Evolutionary conservation across 2,888 invertebrate species (phyloP), one percentile per base, ranked within the genome.

Genomic region (Cheilosia vulpina): DNA sequence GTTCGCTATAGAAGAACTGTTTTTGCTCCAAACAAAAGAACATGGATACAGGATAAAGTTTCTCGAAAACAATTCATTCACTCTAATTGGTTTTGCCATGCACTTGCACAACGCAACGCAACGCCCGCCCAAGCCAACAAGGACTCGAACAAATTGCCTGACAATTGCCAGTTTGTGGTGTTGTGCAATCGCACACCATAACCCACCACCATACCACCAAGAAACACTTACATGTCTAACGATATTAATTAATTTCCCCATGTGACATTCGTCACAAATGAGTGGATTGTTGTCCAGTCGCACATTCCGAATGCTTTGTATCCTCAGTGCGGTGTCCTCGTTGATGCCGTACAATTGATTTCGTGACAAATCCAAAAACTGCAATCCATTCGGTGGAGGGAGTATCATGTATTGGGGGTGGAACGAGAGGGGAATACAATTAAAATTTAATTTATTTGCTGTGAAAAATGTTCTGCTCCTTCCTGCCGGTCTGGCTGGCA

Each of bases 351-450:
- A 93, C 87, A 97, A 92, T 89, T 94, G 93, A 92, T 97, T 97
- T 88, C 94, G 93, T n/a, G 96, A 96, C 88, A 96, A 91, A 92
- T 97, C 96, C 87, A 97, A 91, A 88, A 93, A 93, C 90, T 94
- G 53, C 66, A 81, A 72, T 71, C 62, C 60, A 71, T 80, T 63
- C 19, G 27, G 52, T 27, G 2, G 13, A 7, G 24, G 52, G 11
- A 27, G 52, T 4, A 24, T 21, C 21, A 27, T 52, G 13, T 52
- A 13, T 17, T 11, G 47, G 19, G 24, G 21, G 15, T 13, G 2
- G 52, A 15, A 24, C 9, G 24, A 13, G 15, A 52, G 24, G 77
- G 19, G 41, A 13, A 57, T 58, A 73, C 93, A 93, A 73, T 87
- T 68, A 80, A 75, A 87, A 81, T 69, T 68, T 63, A 81, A 83